Conservation (phyloP, 2,888 invertebrate species). For the Exocentrus adspersus region DNA sequence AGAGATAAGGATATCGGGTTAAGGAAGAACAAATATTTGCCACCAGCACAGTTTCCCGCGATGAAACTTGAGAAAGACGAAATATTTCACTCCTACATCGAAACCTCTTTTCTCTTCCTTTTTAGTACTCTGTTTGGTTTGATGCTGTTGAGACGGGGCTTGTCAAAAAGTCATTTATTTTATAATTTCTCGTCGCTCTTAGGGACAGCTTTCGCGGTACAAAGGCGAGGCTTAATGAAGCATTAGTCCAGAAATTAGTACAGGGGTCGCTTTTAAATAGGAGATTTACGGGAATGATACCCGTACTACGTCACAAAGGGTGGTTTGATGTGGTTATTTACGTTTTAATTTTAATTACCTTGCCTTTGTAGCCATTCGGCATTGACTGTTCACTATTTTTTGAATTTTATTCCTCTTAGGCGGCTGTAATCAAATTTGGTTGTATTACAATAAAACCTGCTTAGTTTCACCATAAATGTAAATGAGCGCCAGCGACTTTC, state of each 20-base stretch:
- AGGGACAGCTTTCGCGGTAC: background rate
- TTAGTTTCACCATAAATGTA: too few species aligned
- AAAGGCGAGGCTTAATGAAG: background rate
- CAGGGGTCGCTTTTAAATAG: background rate
- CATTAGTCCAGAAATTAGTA: background rate
- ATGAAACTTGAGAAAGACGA: too few species aligned
- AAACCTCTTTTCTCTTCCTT: background rate
- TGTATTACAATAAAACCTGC: too few species aligned
- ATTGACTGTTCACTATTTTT: too few species aligned
- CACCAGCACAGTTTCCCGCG: too few species aligned
- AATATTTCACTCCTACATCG: too few species aligned
- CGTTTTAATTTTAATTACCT: background rate
- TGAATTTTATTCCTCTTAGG: too few species aligned
- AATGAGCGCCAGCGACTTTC: background rate
- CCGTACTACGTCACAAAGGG: background rate
- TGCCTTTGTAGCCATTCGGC: too few species aligned
- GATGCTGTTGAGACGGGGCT: background rate
- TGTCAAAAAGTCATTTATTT: background rate
- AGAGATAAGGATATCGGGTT: conserved; percentile 21
- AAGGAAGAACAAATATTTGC: conserved; percentile 14
- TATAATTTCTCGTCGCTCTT: background rate
- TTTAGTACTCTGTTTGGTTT: background rate
- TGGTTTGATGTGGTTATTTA: background rate
- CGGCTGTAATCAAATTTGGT: too few species aligned
- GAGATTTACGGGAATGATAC: background rate